Conservation (phyloP, 2,888 invertebrate species). For the Rhamnusium bicolor region DNA sequence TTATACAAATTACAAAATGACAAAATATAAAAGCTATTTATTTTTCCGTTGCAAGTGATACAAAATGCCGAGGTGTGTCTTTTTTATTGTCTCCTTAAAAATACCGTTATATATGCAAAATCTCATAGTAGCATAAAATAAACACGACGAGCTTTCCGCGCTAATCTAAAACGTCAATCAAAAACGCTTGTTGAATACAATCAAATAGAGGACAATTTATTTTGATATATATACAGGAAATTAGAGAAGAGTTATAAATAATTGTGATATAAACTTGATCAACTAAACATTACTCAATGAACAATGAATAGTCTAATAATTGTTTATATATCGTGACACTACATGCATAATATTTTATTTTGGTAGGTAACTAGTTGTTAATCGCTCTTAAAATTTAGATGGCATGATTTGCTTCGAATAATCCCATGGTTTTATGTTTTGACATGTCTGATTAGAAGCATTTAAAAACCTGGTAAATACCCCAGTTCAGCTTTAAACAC, state of each 20-base stretch:
- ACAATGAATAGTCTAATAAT: conserved; percentile 19
- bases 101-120: conserved; percentile 9
- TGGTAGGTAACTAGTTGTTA: conserved; percentile 5
- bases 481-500: neutral
- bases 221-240: conserved; percentile 40
- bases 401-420: conserved; percentile 11
- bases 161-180: conserved; percentile 37
- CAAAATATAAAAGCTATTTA: too few species aligned
- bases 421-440: neutral
- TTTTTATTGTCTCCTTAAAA: neutral
- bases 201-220: conserved; percentile 28
- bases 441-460: neutral
- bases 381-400: conserved; percentile 13
- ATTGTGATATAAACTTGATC: conserved; percentile 68
- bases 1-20: too few species aligned
- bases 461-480: neutral
- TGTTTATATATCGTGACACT: conserved; percentile 9
- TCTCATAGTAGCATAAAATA: neutral
- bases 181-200: conserved; percentile 31
- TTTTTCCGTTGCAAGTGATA: too few species aligned
- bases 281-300: conserved; percentile 23
- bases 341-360: conserved; percentile 13
- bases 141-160: conserved; percentile 1
- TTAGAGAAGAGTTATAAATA: conserved; percentile 57
- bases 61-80: neutral